These are phyloP conservation scores for Bombus waltoni DNA, from an alignment of 1,140 invertebrate genomes.

Conservation along the genomic window DNA sequence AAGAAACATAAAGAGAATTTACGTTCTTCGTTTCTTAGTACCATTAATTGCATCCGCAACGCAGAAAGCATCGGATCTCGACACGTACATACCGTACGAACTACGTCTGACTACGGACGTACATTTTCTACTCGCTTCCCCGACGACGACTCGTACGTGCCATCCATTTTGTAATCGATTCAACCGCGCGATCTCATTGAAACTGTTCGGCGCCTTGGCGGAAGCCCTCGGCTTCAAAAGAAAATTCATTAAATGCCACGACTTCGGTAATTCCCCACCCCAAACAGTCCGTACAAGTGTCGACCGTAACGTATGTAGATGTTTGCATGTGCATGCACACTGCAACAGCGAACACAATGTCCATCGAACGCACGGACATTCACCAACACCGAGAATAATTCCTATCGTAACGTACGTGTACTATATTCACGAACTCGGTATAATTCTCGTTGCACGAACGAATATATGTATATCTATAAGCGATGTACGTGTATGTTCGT, in stretches of 20 bases:
- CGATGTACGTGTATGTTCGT: not conserved
- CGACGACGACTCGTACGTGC: not conserved
- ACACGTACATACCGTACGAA: not conserved
- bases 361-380: not conserved
- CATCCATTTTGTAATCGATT: constrained; percentile 6
- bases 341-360: not conserved
- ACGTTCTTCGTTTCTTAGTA: too few species aligned
- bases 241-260: constrained; percentile 23
- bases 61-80: not conserved
- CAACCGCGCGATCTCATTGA: constrained; percentile 3
- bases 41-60: not conserved
- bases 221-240: constrained; percentile 46
- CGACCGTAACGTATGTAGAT: not conserved
- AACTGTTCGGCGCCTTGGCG: constrained; percentile 3
- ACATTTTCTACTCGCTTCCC: not conserved
- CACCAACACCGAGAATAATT: constrained; percentile 5
- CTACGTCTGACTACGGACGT: not conserved
- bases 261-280: not conserved
- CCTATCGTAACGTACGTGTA: constrained; percentile 1
- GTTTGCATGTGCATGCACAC: not conserved
- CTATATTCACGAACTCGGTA: not conserved
- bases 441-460: constrained; percentile 4
- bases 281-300: not conserved
- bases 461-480: not conserved
- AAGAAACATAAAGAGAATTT: too few species aligned